Evolutionary conservation across 2,113 vertebrate genomes (phyloP).

Genomic region (Xyliphius kryptos): DNA sequence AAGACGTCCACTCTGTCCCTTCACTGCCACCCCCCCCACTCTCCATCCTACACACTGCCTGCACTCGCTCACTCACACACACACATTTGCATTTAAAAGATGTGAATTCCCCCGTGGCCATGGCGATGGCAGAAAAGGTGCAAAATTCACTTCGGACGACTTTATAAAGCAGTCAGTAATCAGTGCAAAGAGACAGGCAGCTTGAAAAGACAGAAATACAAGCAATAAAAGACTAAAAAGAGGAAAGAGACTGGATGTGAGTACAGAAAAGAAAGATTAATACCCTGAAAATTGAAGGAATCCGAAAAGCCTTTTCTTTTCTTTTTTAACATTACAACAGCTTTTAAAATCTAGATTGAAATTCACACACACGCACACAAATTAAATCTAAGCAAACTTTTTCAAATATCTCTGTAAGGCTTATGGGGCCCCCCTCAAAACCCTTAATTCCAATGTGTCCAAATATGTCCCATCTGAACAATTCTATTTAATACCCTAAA

Average conservation of each 20-base stretch:
- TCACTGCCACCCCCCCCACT: slow-evolving; percentile 11
- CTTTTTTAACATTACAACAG: slow-evolving; percentile 28
- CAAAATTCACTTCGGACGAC: slow-evolving; percentile 98
- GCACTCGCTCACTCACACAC: slow-evolving; percentile 16
- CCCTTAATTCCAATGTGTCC: no score
- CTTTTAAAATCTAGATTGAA: slow-evolving; percentile 7
- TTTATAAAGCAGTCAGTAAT: slow-evolving; percentile 99
- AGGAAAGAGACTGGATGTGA: slow-evolving; percentile 56
- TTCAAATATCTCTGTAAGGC: no score
- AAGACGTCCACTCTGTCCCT: slow-evolving; percentile 52
- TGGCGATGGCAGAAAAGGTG: slow-evolving; percentile 93
- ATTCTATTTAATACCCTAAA: no score
- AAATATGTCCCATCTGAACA: no score
- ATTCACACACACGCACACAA: no score
- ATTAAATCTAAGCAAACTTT: no score
- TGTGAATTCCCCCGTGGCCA: slow-evolving; percentile 89
- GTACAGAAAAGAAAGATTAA: slow-evolving; percentile 54
- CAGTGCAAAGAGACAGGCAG: slow-evolving; percentile 82
- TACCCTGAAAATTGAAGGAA: slow-evolving; percentile 60
- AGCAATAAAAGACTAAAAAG: slow-evolving; percentile 65
- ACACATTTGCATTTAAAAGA: slow-evolving; percentile 97
- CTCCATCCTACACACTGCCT: slow-evolving; percentile 1
- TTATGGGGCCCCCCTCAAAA: no score
- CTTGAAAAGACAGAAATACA: slow-evolving; percentile 75
- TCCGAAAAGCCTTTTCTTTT: slow-evolving; percentile 34